Evolutionary conservation across 2,113 vertebrate species (phyloP).

Genomic region (Calyptommatus sinebrachiatus): DNA sequence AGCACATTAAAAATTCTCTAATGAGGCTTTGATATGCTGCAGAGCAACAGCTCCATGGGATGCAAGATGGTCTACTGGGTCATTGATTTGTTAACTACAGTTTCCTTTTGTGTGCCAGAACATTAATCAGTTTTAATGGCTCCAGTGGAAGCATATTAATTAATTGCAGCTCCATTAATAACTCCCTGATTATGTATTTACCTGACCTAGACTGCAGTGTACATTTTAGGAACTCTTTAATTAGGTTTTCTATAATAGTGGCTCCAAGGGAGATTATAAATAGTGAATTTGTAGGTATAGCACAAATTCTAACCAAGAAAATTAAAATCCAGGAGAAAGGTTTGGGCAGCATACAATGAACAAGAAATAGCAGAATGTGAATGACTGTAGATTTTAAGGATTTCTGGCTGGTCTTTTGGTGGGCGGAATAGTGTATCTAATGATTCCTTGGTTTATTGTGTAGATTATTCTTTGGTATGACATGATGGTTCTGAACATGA

Average conservation of each 20-base stretch:
- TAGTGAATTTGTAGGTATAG: slow-evolving; percentile 35
- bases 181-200: slow-evolving; percentile 70
- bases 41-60: slow-evolving; percentile 51
- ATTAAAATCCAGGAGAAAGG: neutral
- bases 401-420: neutral
- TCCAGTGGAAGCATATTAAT: slow-evolving; percentile 63
- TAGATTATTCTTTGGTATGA: too few relatives aligned
- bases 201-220: slow-evolving; percentile 57
- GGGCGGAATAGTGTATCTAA: too few relatives aligned
- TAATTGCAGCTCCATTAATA: slow-evolving; percentile 68
- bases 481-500: too few relatives aligned
- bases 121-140: slow-evolving; percentile 68
- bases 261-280: slow-evolving; percentile 52
- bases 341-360: neutral
- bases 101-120: slow-evolving; percentile 61
- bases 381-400: neutral
- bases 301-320: neutral
- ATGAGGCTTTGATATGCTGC: slow-evolving; percentile 59
- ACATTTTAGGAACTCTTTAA: slow-evolving; percentile 62
- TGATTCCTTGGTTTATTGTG: too few relatives aligned
- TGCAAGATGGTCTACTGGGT: slow-evolving; percentile 56
- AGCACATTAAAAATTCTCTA: slow-evolving; percentile 66
- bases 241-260: slow-evolving; percentile 53
- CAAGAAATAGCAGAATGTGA: neutral
- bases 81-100: slow-evolving; percentile 69